Conservation (phyloP, 2,113 vertebrate species). For the Drymodes brunneopygia region DNA sequence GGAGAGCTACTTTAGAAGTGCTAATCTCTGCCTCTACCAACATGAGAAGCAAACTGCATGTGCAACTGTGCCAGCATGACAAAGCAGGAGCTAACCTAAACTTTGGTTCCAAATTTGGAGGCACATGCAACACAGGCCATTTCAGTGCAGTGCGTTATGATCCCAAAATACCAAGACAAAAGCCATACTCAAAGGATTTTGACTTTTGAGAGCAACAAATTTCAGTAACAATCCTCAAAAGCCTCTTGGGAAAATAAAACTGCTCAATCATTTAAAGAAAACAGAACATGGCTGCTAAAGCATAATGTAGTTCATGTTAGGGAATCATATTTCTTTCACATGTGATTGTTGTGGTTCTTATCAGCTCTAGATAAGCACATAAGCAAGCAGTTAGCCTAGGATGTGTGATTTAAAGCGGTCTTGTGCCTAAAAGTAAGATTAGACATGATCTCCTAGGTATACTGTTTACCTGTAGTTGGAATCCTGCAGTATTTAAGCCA, state of each 20-base stretch:
- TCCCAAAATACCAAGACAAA: neutral
- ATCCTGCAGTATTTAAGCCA: neutral
- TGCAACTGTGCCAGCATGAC: neutral
- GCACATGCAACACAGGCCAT: neutral
- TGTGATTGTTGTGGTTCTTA: neutral
- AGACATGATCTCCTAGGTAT: neutral
- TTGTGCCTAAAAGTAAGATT: neutral
- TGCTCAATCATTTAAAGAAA: neutral
- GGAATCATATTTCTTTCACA: neutral
- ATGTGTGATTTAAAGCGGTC: neutral
- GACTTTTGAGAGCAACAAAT: neutral
- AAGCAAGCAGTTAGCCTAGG: neutral
- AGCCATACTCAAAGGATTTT: neutral
- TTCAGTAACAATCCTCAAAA: neutral
- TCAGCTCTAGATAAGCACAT: neutral
- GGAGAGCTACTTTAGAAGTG: neutral
- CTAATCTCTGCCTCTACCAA: neutral
- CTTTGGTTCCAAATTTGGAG: slow-evolving; percentile 36
- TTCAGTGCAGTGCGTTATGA: neutral
- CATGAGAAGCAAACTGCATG: neutral
- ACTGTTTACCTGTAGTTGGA: neutral
- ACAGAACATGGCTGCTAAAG: neutral
- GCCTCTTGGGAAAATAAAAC: neutral
- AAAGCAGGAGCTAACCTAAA: slow-evolving; percentile 29
- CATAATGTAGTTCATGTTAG: neutral